These are phyloP conservation scores for Theretra japonica DNA, from an alignment of 2,888 invertebrate species.

Conservation along the genomic window DNA sequence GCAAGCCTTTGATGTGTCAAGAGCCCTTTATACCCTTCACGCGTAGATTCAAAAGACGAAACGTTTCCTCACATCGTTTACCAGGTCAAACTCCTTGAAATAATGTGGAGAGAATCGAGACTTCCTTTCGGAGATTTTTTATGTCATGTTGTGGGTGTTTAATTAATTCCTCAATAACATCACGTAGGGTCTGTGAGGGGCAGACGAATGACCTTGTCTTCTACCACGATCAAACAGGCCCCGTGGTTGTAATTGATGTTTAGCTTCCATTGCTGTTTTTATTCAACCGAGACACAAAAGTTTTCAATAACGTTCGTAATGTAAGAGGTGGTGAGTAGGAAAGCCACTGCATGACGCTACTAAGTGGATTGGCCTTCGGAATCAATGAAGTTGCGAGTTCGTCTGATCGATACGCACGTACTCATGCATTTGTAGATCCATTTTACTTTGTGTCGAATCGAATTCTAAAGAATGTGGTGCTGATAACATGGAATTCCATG, in stretches of 20 bases:
- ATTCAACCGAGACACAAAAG: conserved; percentile 20
- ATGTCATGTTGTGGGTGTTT: conserved; percentile 52
- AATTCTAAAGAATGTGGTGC: not conserved
- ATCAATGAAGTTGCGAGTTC: conserved; percentile 47
- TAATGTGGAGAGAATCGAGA: conserved; percentile 42
- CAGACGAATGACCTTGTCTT: conserved; percentile 51
- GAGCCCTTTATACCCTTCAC: conserved; percentile 16
- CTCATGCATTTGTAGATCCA: conserved; percentile 39
- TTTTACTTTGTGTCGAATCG: conserved; percentile 43
- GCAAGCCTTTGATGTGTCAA: conserved; percentile 22
- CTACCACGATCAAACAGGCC: conserved; percentile 36
- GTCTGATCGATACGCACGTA: conserved; percentile 32
- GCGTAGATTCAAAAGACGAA: conserved; percentile 45
- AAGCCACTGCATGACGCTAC: conserved; percentile 40
- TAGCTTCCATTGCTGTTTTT: conserved; percentile 26
- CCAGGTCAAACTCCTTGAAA: conserved; percentile 41
- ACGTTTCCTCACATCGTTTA: conserved; percentile 45
- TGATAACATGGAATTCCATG: not conserved
- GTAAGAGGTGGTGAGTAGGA: conserved; percentile 34
- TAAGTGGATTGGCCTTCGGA: conserved; percentile 51
- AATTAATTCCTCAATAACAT: conserved; percentile 71
- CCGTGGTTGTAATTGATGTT: conserved; percentile 26
- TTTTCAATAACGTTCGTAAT: conserved; percentile 31
- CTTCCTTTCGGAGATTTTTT: conserved; percentile 48
- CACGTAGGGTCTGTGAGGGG: conserved; percentile 64